phyloP scores from a whole-genome alignment of 2,888 invertebrate genomes.

The Eilema depressum region DNA sequence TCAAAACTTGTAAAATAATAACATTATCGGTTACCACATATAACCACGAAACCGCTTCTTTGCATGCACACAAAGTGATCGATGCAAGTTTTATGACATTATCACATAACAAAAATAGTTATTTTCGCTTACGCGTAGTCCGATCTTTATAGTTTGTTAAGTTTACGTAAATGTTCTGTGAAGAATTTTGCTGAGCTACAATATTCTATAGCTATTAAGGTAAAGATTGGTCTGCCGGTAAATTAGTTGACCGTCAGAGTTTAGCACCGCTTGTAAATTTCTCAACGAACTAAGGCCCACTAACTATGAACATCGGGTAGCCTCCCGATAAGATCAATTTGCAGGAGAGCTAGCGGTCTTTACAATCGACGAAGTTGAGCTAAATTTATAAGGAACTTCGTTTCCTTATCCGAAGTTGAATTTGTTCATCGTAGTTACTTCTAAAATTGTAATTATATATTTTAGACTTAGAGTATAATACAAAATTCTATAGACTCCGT shows the following conservation, averaged over 20 bases:
- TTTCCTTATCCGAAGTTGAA: conserved; percentile 62
- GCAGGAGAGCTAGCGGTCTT: conserved; percentile 58
- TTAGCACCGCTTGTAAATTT: conserved; percentile 62
- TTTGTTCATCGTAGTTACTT: conserved; percentile 56
- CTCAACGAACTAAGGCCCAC: conserved; percentile 70
- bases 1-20: too few species aligned
- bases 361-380: conserved; percentile 59
- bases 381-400: conserved; percentile 62
- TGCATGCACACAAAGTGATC: too few species aligned
- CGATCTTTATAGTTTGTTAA: conserved; percentile 27
- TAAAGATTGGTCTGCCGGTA: conserved; percentile 69
- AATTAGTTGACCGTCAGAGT: conserved; percentile 73
- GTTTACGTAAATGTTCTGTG: conserved; percentile 32
- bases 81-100: background rate
- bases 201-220: conserved; percentile 55
- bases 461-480: too few species aligned
- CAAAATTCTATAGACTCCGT: too few species aligned
- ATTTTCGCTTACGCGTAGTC: background rate
- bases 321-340: conserved; percentile 72
- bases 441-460: conserved; percentile 28
- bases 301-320: conserved; percentile 70
- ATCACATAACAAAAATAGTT: background rate
- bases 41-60: background rate
- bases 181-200: conserved; percentile 44
- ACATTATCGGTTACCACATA: too few species aligned